Evolutionary conservation across 2,797 vertebrate genomes (phyloP).

Genomic region (Heteromormyrus szaboi): DNA sequence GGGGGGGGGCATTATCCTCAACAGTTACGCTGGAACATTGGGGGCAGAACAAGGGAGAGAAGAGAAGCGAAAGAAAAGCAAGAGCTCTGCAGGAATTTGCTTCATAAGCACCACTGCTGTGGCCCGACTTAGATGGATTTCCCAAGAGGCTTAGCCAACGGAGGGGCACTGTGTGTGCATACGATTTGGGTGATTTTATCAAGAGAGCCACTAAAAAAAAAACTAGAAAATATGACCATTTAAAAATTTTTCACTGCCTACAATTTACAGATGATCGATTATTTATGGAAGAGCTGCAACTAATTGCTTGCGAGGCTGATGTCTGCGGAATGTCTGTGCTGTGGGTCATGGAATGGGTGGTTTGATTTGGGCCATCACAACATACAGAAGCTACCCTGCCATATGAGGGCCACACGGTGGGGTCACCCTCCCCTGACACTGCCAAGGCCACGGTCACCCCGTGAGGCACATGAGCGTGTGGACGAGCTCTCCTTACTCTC

Average conservation of each 20-base stretch:
- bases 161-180: background rate
- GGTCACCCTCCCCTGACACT: background rate
- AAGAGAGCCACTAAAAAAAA: background rate
- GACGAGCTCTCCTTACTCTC: constrained; percentile 60
- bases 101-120: background rate
- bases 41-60: background rate
- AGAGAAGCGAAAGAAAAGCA: background rate
- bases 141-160: background rate
- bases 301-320: background rate
- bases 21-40: background rate
- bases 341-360: background rate
- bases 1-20: background rate
- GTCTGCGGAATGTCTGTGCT: background rate
- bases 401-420: too few relatives aligned
- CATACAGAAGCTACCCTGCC: background rate
- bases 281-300: background rate
- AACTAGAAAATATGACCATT: background rate
- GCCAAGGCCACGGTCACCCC: background rate
- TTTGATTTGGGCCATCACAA: background rate
- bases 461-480: background rate
- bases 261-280: background rate
- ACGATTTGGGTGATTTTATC: background rate
- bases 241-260: background rate
- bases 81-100: background rate
- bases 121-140: background rate